Evolutionary conservation across 2,888 invertebrate genomes (phyloP), one percentile per base, ranked within the genome.

Genomic region (Metallyticus violacea): DNA sequence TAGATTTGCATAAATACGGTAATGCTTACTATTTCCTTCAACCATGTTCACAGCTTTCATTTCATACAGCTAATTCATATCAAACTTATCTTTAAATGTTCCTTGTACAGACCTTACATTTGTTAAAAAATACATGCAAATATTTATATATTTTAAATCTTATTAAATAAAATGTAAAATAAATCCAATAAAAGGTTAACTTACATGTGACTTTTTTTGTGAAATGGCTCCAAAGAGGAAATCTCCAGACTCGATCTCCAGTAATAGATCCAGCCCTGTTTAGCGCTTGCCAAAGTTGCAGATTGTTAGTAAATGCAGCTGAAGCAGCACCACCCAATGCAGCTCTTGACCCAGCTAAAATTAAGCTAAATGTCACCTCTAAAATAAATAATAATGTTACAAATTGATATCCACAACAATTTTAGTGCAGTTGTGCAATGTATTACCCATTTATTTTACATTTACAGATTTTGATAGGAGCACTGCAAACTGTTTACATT

Each of bases 201-300:
- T 29, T 81, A 89, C 93, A 92, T 40, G 92, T 93, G 76, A 96
- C 92, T 85, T 94, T 93, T 88, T 93, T 93, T 83, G 92, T 94
- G 91, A 95, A 97, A 90, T 95, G 95, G 84, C 94, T 93, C 94
- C 96, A 97, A 26, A 97, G 91, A 0, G 97, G 97, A 93, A 97
- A 95, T 82, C 97, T 93, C 97, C 97, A 97, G 1, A 97, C 93
- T 28, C 97, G 92, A 90, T 97, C 97, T 0, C 97, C 97, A 0
- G 96, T 95, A 88, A 94, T 93, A 89, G 93, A 92, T 82, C 96
- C 95, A 7, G 97, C 96, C 88, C 94, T 92, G 89, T 95, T 93
- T 89, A 96, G 92, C 88, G 94, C 93, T 87, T 94, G 92, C 94
- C 94, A 97, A 22, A 96, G 90, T 9, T 94, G 93, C 85, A 95